These are phyloP conservation scores for Melinopterus prodromus DNA, from an alignment of 2,888 invertebrate genomes.

Conservation along the genomic window DNA sequence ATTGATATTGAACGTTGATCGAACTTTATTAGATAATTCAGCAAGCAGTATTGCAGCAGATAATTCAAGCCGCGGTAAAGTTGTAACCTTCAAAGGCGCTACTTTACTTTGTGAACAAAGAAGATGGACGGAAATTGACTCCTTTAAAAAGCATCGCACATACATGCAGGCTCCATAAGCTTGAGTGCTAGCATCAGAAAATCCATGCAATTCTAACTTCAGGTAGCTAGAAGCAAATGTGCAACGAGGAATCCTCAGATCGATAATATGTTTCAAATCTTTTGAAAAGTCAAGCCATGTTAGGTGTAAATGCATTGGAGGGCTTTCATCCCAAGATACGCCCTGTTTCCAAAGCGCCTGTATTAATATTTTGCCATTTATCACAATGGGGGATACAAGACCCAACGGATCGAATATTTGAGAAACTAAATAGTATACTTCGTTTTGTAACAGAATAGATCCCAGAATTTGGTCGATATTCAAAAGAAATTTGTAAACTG, in stretches of 20 bases:
- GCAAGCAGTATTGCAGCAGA: not conserved
- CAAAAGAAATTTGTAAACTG: not conserved
- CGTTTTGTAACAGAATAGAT: conserved; percentile 6
- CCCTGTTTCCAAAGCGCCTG: conserved; percentile 17
- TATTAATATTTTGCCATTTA: conserved; percentile 18
- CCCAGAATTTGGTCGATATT: not conserved
- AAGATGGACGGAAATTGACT: not conserved
- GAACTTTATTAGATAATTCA: conserved; percentile 5
- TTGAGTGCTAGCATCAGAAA: not conserved
- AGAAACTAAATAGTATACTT: conserved; percentile 7
- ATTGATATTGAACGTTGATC: not conserved
- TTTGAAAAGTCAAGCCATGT: too few species aligned
- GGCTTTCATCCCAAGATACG: conserved; percentile 21
- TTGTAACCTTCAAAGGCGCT: not conserved
- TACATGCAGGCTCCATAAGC: conserved; percentile 7
- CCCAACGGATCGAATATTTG: conserved; percentile 25
- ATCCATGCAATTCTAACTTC: not conserved
- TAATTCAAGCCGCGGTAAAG: not conserved
- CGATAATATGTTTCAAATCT: not conserved
- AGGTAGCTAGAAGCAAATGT: not conserved
- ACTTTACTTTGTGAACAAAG: conserved; percentile 5
- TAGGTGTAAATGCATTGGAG: not conserved
- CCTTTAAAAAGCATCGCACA: not conserved
- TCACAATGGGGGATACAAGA: not conserved
- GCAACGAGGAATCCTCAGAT: too few species aligned